Base-by-base conservation (phyloP, 2,888 invertebrate species). In the Acronicta psi region DNA sequence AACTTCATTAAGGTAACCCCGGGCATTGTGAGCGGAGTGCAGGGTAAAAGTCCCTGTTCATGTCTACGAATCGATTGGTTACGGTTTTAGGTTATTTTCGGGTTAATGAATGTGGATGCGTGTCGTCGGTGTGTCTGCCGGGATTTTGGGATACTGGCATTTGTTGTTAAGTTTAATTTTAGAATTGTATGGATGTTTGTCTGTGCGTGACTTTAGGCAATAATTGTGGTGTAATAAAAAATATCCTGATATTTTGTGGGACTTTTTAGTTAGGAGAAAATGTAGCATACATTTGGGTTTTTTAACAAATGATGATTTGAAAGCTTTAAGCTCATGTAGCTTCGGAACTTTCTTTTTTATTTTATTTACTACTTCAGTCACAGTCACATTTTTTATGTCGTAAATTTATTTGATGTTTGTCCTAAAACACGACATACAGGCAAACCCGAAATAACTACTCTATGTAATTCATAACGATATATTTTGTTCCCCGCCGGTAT, bases 1-100 rank as follows among this genome's bases (percentile, higher is more conserved):
- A 66, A 64, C 59, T 76, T 80, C 72, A 83, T 81, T 80, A 82
- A 66, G 56, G 67, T 70, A 64, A 73, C 66, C 69, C 60, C 46
- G 51, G 41, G 45, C 55, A 61, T 53, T 36, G 58, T 62, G 60
- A 18, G 2, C 38, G 34, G 47, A 58, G 53, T 59, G 66, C 37
- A 69, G 75, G 75, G 74, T 71, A 76, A 73, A 71, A 59, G 31
- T 44, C 53, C 54, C 56, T 45, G 60, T 69, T 61, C 54, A 66
- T 55, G 59, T 49, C 53, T 40, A 18, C 60, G 47, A 83, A 83
- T 83, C 69, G 56, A 83, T 83, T 83, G 47, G 66, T 25, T 51
- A 73, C 68, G 75, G 73, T 68, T 57, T 60, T 51, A 57, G 36
- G 53, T 50, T 59, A 67, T 65, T 61, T 54, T 40, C 34, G 44